Evolutionary conservation across 2,888 invertebrate genomes (phyloP).

Genomic region (Pachliopta kotzebuea): DNA sequence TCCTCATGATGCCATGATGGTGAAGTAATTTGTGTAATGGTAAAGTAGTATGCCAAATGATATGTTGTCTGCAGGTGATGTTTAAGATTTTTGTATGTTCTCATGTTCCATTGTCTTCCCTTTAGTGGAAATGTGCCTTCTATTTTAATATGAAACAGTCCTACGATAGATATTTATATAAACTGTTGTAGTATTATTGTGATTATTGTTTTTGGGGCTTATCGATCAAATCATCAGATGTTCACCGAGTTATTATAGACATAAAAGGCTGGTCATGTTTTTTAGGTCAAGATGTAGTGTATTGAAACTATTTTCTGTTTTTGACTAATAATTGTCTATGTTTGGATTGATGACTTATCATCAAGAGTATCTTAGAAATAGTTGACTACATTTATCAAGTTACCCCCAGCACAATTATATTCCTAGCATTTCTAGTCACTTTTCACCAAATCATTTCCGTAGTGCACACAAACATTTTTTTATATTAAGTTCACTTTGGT

Average conservation of each 20-base stretch:
- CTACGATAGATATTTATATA: conserved; percentile 3
- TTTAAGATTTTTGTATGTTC: conserved; percentile 36
- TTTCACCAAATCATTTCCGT: conserved; percentile 38
- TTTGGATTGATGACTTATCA: background rate
- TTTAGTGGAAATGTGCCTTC: conserved; percentile 37
- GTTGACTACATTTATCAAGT: conserved; percentile 16
- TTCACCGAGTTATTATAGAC: background rate
- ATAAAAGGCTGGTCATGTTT: conserved; percentile 3
- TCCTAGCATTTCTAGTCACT: conserved; percentile 58
- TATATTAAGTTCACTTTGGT: conserved; percentile 4
- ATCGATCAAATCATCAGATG: conserved; percentile 12
- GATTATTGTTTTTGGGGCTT: background rate
- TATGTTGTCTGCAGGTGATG: conserved; percentile 54
- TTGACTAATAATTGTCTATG: background rate
- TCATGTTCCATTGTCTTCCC: conserved; percentile 31
- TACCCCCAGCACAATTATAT: conserved; percentile 27
- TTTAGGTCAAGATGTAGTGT: background rate
- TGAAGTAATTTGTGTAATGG: conserved; percentile 33
- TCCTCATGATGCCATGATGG: conserved; percentile 57
- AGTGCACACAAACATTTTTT: conserved; percentile 28
- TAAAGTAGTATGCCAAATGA: conserved; percentile 64
- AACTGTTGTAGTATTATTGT: conserved; percentile 7
- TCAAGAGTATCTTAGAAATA: conserved; percentile 1
- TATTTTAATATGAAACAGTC: conserved; percentile 5
- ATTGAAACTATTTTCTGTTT: background rate